Base-by-base conservation (phyloP, 1,140 invertebrate species). In the Plutomurus gul region DNA sequence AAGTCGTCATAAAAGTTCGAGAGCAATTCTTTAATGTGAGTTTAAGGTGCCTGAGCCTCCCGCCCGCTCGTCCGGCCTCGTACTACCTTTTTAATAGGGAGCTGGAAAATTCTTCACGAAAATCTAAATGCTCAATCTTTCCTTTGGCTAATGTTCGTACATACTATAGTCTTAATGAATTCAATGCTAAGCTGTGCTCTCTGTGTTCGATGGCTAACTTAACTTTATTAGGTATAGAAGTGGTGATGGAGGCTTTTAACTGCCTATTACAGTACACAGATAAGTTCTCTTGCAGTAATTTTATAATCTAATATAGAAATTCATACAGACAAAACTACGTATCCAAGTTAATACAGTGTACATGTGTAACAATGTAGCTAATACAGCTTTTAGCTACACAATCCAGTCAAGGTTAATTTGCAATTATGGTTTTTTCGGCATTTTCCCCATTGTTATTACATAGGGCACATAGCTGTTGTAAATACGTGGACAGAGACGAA, bases 391-490 rank as follows among this genome's bases (percentile, higher is more conserved):
- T 33, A 65, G 13, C 56, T 33, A 25, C 40, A 43, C 40, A 10
- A 37, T 46, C 39, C 25, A 43, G 36, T 43, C 70, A 72, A 72
- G 70, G 70, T 72, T 72, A 72, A 72, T 72, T 72, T 72, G 70
- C 70, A 72, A 72, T 72, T 72, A 72, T 13, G 70, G 40, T 46
- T 72, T 72, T 72, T 72, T 72, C 18, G 4, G n/a, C 8, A 2
- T 46, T 27, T 13, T 18, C 70, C 10, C 70, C 39, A 72, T 33
- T 65, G 36, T 65, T 65, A 65, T n/a, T 65, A 65, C 56, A 65
- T 65, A 65, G 13, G 25, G 56, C 56, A 65, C 56, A 65, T 33
- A 65, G 27, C n/a, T n/a, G n/a, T 65, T 65, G 56, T 65, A 65
- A 65, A 65, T 65, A 8, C 30, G 56, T 33, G n/a, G n/a, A 36